Base-by-base conservation (phyloP, 2,888 invertebrate genomes). In the Tipula lateralis region DNA sequence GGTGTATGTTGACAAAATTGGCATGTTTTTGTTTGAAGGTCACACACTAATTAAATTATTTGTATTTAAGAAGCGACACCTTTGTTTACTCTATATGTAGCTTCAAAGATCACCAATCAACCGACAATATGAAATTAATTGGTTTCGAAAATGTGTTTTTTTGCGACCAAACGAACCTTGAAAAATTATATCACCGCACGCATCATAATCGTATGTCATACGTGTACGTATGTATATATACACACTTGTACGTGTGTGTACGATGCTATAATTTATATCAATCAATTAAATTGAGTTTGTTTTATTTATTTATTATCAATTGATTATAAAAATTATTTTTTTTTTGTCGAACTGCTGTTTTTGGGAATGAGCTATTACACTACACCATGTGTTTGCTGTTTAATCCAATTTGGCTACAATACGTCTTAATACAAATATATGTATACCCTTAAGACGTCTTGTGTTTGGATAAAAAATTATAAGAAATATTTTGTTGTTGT, bases 391-490 rank as follows among this genome's bases (percentile, higher is more conserved):
- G 66, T 66, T 66, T 24, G 66, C 66, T 24, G 2, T 66, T 66
- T 66, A 66, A 66, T 66, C 66, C 66, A 66, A 66, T 66, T 66
- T 66, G 24, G 66, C 9, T 24, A 66, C 66, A 66, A 66, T 66
- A 24, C 9, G 7, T 66, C 66, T 66, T 19, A 66, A 66, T 44
- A 44, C 66, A 66, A 66, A 66, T 50, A 32, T 32, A n/a, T n/a
- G n/a, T n/a, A 36, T 44, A 66, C 66, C 66, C 66, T 66, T 66
- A 66, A 66, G 66, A 24, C 66, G n/a, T n/a, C n/a, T 66, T 66
- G 9, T 66, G 66, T 66, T 66, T 66, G 66, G 66, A 66, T 66
- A 66, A 66, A 66, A 39, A 66, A 24, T 66, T 66, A 66, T 66
- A 12, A 66, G 66, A 66, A 66, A 66, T 66, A 66, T 66, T 16